These are phyloP conservation scores for Philaethria dido DNA, from an alignment of 2,888 invertebrate genomes.

Conservation along the genomic window DNA sequence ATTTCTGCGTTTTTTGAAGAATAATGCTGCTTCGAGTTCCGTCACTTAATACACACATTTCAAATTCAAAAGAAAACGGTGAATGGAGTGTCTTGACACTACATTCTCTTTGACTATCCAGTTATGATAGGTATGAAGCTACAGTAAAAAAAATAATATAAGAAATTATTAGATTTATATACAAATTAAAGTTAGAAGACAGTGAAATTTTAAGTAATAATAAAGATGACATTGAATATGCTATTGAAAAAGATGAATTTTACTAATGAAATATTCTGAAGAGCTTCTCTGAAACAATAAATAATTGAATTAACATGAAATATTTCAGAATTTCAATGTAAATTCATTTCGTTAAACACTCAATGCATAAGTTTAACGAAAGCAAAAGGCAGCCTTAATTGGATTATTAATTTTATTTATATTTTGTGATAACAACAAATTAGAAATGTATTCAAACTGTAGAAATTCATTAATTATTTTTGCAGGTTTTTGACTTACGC, in stretches of 20 bases:
- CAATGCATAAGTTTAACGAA: constrained; percentile 15
- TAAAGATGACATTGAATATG: constrained; percentile 6
- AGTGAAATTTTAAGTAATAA: background rate
- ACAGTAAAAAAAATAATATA: background rate
- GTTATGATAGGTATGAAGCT: too few relatives aligned
- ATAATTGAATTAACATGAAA: constrained; percentile 25
- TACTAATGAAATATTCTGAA: constrained; percentile 21
- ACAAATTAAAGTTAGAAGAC: background rate
- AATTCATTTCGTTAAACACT: constrained; percentile 18
- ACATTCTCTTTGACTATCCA: too few relatives aligned
- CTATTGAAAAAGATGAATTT: constrained; percentile 8
- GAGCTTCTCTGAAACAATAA: constrained; percentile 23
- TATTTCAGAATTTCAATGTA: constrained; percentile 11
- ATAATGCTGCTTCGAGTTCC: too few relatives aligned
- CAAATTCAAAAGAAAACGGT: too few relatives aligned
- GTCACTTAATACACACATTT: too few relatives aligned
- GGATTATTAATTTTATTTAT: constrained; percentile 6
- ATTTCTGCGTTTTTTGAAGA: too few relatives aligned
- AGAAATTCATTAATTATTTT: background rate
- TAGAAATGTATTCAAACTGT: background rate
- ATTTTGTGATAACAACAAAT: constrained; percentile 1
- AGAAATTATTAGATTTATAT: background rate
- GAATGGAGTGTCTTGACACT: too few relatives aligned
- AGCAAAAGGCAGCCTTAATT: constrained; percentile 10
- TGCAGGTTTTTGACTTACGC: too few relatives aligned